Evolutionary conservation across 2,113 vertebrate genomes (phyloP), one percentile per base, ranked within the genome.

Genomic region (Spheniscus mendiculus): DNA sequence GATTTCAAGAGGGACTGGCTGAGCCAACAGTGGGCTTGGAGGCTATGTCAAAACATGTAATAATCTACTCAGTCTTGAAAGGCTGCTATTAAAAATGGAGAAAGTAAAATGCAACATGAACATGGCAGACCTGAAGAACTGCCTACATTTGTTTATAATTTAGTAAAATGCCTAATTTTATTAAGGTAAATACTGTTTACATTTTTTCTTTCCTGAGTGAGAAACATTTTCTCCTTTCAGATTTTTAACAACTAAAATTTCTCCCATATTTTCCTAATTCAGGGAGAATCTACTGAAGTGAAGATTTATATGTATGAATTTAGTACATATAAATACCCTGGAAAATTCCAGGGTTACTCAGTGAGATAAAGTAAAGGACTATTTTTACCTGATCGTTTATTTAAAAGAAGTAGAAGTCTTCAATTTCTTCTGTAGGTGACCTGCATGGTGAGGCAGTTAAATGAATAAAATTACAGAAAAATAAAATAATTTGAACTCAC

Each of bases 171-270:
- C 0, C 3, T 55, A 7, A 55, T 65, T 72, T 76, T 88, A 40
- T n/a, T 21, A 63, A 61, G 7, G 11, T 38, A 59, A 67, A 53
- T 70, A 11, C 1, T 61, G 0, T 25, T 84, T 4, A n/a, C 0
- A 4, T 36, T 21, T 67, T 83, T 78, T 14, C 8, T 62, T 83
- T 74, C 5, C 13, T 77, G 18, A 63, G 6, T 76, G 19, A 88
- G 25, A 88, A 63, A 67, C 2, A 21, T 76, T 79, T 85, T 8
- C 7, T 65, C 5, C 30, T 65, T 78, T 72, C 15, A 50, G 12
- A 42, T 12, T 86, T 67, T 59, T 45, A 72, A 27, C 7, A 79
- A 61, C 2, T 40, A 34, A 25, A 44, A 52, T 86, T 65, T 89
- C 7, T 56, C 16, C 21, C 0, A 0, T 63, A 59, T 30, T 80